Percentiles rank a stretch among this genome's conserved stretches.
Evolutionary conservation across 1,140 invertebrate species (phyloP).

Genomic region (Prorops nasuta): DNA sequence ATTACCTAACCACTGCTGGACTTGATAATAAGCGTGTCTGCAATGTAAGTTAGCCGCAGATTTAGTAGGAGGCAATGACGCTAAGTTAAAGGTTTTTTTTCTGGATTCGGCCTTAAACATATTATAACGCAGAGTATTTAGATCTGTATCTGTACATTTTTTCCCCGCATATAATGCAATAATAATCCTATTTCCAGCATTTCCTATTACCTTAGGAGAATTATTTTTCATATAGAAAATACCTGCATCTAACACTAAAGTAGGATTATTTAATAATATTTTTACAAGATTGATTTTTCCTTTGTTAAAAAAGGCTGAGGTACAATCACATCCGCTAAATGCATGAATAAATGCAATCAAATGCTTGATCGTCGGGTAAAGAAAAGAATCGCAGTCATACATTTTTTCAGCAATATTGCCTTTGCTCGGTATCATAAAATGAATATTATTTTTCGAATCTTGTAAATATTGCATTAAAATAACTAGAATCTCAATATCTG

Average conservation of each 20-base stretch:
- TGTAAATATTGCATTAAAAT: conserved; percentile 1
- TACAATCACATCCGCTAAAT: not conserved
- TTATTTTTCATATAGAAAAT: not conserved
- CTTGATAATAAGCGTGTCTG: conserved; percentile 18
- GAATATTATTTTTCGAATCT: not conserved
- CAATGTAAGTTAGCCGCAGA: conserved; percentile 18
- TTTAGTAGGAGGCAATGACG: conserved; percentile 18
- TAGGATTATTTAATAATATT: not conserved
- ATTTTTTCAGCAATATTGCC: not conserved
- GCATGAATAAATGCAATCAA: conserved; percentile 11
- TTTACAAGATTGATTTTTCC: conserved; percentile 10
- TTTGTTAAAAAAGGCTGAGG: not conserved
- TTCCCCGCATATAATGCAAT: not conserved
- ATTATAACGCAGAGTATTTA: not conserved
- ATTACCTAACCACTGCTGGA: conserved; percentile 20
- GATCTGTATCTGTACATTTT: not conserved
- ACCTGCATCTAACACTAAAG: not conserved
- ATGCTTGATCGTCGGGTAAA: not conserved
- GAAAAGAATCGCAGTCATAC: too few species aligned
- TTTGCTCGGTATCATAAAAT: not conserved
- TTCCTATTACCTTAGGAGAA: not conserved
- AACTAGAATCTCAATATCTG: conserved; percentile 10
- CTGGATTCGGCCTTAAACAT: not conserved
- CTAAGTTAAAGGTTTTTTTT: too few species aligned
- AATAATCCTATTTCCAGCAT: not conserved